These are phyloP conservation scores for Uria lomvia DNA, from an alignment of 2,113 vertebrate species.

Conservation along the genomic window DNA sequence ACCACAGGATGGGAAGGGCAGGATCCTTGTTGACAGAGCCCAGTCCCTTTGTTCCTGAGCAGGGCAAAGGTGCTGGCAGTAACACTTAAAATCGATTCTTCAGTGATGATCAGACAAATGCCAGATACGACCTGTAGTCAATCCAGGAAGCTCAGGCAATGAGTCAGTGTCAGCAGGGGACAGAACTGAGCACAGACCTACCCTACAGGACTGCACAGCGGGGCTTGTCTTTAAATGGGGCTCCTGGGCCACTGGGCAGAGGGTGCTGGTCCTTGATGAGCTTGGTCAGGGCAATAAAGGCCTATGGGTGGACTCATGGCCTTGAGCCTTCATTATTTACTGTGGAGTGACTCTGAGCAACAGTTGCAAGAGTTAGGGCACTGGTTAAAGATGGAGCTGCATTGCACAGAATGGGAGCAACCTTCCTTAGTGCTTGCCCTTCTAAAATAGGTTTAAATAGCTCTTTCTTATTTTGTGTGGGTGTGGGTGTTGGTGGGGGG, in stretches of 20 bases:
- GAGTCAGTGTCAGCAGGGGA: neutral
- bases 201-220: too few species aligned
- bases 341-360: neutral
- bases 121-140: neutral
- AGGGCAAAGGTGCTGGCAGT: neutral
- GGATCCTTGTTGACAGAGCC: neutral
- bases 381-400: neutral
- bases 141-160: neutral
- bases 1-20: neutral
- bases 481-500: too few species aligned
- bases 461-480: neutral
- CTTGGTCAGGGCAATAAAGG: neutral
- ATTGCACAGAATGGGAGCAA: neutral
- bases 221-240: neutral
- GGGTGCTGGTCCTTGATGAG: neutral
- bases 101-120: neutral
- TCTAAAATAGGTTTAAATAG: neutral
- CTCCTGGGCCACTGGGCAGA: neutral
- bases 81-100: rapidly evolving
- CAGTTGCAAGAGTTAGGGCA: neutral
- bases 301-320: neutral
- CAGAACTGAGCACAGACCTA: neutral
- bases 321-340: neutral
- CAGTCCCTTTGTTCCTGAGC: neutral
- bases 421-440: neutral